Base-by-base conservation (phyloP, 1,140 invertebrate species). In the Melitaea cinxia region DNA sequence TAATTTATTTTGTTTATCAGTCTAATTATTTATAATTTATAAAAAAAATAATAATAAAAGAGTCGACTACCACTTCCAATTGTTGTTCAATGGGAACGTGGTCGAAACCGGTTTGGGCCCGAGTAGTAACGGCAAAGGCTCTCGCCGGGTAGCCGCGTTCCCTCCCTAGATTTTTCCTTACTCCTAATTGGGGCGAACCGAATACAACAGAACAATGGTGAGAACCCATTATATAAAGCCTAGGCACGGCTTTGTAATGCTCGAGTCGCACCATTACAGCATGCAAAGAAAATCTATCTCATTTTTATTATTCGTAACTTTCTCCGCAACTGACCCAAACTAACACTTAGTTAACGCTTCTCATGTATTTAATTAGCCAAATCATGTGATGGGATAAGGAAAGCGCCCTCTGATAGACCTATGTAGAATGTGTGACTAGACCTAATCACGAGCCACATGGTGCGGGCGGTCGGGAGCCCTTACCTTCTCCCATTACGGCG, bases 361-460 rank as follows among this genome's bases (percentile, higher is more conserved):
- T 78, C 74, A 83, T 77, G 77, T 80, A 80, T 81, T 77, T 82
- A 82, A 84, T 82, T 68, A 80, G 77, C 81, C 64, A 72, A 76
- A 82, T 75, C 78, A 84, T 88, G 93, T 93, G 91, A 93, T 93
- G 93, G 93, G 93, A 93, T 93, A 93, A 93, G 93, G 92, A 93
- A 93, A 93, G 91, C 86, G 91, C 91, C 91, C 91, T 91, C 89
- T 86, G 78, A 82, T 76, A 85, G 75, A 82, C 80, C 68, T 73
- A 54, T 78, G 73, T 82, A 83, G 73, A 81, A 65, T 69, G 66
- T 78, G 70, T 85, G 76, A 80, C 75, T 64, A 80, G 77, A 59
- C 68, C 65, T 63, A 65, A 58, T 64, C 54, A 67, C 28, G 70
- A 67, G 84, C 84, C 82, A 71, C 70, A 84, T 75, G 84, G 86